These are phyloP conservation scores for Nasonia giraulti DNA, from an alignment of 1,140 invertebrate genomes.

Conservation along the genomic window DNA sequence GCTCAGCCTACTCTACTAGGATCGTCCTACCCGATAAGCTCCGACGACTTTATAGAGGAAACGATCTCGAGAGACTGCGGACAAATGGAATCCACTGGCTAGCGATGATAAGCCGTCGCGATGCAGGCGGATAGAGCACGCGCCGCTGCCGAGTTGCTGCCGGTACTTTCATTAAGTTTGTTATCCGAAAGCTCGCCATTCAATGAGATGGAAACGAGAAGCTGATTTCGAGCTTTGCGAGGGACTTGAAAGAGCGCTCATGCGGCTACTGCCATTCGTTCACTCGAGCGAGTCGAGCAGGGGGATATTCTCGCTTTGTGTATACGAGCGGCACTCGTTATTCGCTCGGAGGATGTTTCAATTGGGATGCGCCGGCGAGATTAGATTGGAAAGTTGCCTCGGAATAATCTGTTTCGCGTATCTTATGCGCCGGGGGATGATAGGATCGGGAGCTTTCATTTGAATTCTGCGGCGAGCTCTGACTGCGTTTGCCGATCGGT, in stretches of 20 bases:
- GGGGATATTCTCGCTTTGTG: slow-evolving; percentile 9
- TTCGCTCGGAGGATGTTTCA: not conserved
- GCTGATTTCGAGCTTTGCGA: not conserved
- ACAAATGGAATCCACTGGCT: not conserved
- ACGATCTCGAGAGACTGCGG: not conserved
- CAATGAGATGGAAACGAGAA: not conserved
- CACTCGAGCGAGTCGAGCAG: not conserved
- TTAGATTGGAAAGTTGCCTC: not conserved
- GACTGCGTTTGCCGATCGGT: not conserved
- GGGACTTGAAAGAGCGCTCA: not conserved
- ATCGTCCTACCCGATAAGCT: not conserved
- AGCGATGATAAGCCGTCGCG: not conserved
- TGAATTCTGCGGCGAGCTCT: not conserved
- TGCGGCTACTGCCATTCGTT: not conserved
- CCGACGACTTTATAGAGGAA: not conserved
- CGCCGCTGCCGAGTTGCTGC: not conserved
- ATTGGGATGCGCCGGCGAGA: not conserved
- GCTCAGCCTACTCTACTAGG: not conserved
- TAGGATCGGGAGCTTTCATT: not conserved
- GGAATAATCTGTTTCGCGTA: not conserved
- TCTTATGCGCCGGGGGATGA: not conserved
- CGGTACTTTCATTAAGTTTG: slow-evolving; percentile 13
- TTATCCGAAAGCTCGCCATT: slow-evolving; percentile 6
- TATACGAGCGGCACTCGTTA: not conserved
- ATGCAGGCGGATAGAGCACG: not conserved